phyloP scores from a whole-genome alignment of 2,888 invertebrate species.

The Caenorhabditis sp. region DNA sequence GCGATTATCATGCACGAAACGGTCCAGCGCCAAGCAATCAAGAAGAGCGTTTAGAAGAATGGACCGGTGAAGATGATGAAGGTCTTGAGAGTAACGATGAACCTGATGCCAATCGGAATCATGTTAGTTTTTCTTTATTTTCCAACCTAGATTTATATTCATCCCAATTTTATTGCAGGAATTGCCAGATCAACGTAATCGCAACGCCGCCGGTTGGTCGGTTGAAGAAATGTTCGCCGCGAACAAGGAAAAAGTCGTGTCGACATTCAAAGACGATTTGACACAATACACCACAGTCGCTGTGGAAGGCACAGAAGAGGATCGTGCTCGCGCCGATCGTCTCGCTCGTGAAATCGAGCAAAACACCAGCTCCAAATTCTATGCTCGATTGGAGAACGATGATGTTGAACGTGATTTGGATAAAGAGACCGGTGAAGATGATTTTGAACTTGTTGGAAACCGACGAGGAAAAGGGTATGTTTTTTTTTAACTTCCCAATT shows the following conservation, averaged over 20 bases:
- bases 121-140: no score
- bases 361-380: constrained; percentile 82
- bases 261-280: constrained; percentile 88
- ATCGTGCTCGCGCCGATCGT: constrained; percentile 86
- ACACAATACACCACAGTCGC: constrained; percentile 87
- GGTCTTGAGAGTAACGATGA: constrained; percentile 30
- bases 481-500: not conserved
- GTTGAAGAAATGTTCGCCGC: constrained; percentile 93
- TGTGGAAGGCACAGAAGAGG: constrained; percentile 84
- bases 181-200: constrained; percentile 10
- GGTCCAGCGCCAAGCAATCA: not conserved
- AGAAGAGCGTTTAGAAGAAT: constrained; percentile 41
- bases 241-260: constrained; percentile 88
- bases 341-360: constrained; percentile 92
- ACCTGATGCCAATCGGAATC: no score
- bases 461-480: constrained; percentile 15
- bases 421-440: constrained; percentile 45
- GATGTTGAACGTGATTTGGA: constrained; percentile 73
- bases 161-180: constrained; percentile 6
- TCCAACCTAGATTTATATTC: no score
- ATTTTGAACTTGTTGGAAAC: constrained; percentile 25
- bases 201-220: constrained; percentile 83
- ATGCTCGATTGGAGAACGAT: constrained; percentile 84
- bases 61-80: constrained; percentile 44
- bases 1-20: constrained; percentile 37